Evolutionary conservation across 2,797 vertebrate genomes (phyloP).

Genomic region (Rhabdophis nuchalis): DNA sequence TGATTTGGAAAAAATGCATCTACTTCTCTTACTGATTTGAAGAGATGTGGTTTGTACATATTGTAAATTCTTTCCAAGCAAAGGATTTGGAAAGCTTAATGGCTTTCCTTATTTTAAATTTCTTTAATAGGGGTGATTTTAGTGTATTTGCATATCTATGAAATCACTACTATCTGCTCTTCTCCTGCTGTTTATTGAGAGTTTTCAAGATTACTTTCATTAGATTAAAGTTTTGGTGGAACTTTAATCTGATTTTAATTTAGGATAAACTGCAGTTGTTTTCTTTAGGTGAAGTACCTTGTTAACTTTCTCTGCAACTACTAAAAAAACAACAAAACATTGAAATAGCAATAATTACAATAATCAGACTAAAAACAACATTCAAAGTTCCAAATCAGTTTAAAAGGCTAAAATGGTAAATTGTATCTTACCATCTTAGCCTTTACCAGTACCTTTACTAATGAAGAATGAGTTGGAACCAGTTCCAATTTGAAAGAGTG

Average conservation of each 20-base stretch:
- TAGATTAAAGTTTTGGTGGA: constrained; percentile 1
- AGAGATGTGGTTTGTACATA: neutral
- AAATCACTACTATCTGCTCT: constrained; percentile 1
- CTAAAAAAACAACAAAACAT: neutral
- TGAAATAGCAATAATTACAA: neutral
- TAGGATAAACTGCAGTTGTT: neutral
- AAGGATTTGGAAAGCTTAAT: constrained; percentile 1
- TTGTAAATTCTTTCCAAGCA: neutral
- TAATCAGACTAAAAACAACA: neutral
- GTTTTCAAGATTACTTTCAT: constrained; percentile 23
- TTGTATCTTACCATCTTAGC: neutral
- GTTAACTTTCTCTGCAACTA: neutral
- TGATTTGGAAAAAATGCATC: neutral
- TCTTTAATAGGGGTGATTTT: neutral
- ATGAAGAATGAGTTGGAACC: neutral
- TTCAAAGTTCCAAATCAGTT: neutral
- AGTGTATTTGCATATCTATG: neutral
- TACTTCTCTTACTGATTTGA: neutral
- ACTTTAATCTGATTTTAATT: neutral
- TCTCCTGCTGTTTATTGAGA: neutral
- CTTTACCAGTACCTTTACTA: neutral
- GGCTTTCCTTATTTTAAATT: constrained; percentile 31
- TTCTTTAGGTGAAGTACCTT: neutral
- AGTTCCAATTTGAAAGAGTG: neutral
- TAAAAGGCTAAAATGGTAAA: neutral